These are phyloP conservation scores for Ictidomys tridecemlineatus DNA, from an alignment of 2,113 vertebrate species.

Conservation along the genomic window DNA sequence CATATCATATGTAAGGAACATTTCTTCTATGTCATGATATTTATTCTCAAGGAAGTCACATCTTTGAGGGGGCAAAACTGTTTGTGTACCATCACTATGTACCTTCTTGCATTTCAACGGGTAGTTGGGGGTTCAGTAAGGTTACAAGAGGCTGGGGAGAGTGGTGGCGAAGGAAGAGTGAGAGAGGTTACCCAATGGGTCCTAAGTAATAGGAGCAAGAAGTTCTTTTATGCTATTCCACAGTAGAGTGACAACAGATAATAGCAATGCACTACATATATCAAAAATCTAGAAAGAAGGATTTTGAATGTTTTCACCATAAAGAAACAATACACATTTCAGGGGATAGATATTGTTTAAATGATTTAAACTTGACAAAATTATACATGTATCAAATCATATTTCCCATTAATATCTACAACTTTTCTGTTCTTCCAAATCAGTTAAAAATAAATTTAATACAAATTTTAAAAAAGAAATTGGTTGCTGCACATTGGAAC, in stretches of 20 bases:
- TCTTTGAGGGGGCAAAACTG: background rate
- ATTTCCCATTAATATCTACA: background rate
- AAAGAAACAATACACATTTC: background rate
- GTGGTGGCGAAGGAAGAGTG: background rate
- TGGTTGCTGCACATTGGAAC: background rate
- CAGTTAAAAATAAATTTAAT: conserved; percentile 2
- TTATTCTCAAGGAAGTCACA: background rate
- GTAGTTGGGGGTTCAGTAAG: background rate
- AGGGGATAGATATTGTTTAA: background rate
- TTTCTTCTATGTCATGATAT: background rate
- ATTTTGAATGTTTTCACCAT: background rate
- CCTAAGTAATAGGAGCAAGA: background rate
- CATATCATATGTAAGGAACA: background rate
- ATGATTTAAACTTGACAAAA: background rate
- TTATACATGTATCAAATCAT: background rate
- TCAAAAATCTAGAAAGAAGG: background rate
- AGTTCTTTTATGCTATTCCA: background rate
- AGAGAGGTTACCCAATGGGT: background rate
- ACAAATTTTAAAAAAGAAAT: background rate
- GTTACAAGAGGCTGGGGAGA: background rate
- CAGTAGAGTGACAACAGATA: background rate
- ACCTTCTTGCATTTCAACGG: background rate
- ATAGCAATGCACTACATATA: background rate
- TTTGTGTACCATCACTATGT: background rate
- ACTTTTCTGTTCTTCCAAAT: background rate